phyloP scores from a whole-genome alignment of 2,888 invertebrate genomes.

The Busseola fusca region DNA sequence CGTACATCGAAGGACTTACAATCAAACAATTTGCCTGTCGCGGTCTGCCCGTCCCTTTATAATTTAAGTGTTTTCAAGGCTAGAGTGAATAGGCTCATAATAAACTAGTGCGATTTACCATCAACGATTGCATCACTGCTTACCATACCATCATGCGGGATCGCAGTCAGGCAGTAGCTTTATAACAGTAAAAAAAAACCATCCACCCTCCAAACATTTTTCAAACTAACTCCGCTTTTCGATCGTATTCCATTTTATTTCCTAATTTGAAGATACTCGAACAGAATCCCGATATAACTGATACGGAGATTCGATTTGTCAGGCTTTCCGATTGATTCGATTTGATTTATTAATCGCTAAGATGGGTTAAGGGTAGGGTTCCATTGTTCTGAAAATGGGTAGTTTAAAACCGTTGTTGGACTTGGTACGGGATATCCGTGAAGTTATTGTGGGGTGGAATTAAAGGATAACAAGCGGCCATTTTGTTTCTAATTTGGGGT shows the following conservation, averaged over 20 bases:
- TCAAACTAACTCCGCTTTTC: conserved; percentile 16
- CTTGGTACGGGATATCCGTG: conserved; percentile 16
- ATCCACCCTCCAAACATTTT: conserved; percentile 1
- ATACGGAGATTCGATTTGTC: conserved; percentile 53
- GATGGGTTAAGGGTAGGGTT: conserved; percentile 30
- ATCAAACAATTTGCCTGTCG: too few relatives aligned
- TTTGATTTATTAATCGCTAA: conserved; percentile 60
- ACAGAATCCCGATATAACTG: conserved; percentile 39
- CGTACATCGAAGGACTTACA: too few relatives aligned
- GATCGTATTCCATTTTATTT: conserved; percentile 36
- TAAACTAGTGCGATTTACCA: too few relatives aligned
- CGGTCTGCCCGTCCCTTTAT: too few relatives aligned
- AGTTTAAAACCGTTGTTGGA: conserved; percentile 40
- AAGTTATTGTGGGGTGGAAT: conserved; percentile 17
- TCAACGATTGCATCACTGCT: too few relatives aligned
- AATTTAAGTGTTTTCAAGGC: too few relatives aligned
- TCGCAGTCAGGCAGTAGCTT: too few relatives aligned
- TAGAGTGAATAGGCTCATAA: too few relatives aligned
- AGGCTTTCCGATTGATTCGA: conserved; percentile 53
- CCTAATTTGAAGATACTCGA: conserved; percentile 20
- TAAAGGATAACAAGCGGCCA: conserved; percentile 24
- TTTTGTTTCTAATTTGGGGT: conserved; percentile 14
- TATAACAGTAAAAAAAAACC: neutral
- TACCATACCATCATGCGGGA: too few relatives aligned
- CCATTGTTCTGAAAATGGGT: conserved; percentile 49